Base-by-base conservation (phyloP, 64 coral and sea anemone genomes). In the Montipora capricornis region DNA sequence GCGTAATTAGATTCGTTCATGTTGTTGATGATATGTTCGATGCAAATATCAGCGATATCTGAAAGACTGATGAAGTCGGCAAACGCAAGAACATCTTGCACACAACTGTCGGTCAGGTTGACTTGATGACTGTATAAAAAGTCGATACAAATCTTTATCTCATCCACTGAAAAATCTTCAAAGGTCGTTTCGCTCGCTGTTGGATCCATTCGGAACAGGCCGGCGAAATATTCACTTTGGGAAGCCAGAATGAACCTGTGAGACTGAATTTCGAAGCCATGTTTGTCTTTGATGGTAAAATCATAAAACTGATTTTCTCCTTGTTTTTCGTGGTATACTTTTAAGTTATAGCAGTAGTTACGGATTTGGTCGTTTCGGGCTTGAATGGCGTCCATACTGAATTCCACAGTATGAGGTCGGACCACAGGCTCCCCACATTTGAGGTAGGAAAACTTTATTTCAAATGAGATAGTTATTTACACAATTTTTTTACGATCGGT, bases 171-270 rank as follows among this genome's bases (percentile, higher is more conserved):
- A n/a, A 88, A 88, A 17, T 37, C 14, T 88, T 11, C 5, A 51
- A 88, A 74, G 8, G 85, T 88, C 3, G 51, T 44, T 74, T 88
- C 47, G 10, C 17, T 74, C 5, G 85, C 59, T 55, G 19, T 88
- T 74, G 68, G 47, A 53, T 53, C 0, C 9, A 1, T 75, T 48
- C 85, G 68, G 14, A 88, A 88, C 15, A 74, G 68, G 19, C 26
- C 85, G 15, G 68, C 85, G 47, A 88, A 88, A n/a, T 74, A 88
- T 4, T 88, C 85, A 75, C 85, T 88, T 58, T 88, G 85, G 7
- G 85, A 88, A 2, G 85, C 85, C 19, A 88, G 85, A 75, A 88
- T 74, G 9, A 88, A 88, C 46, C 48, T 87, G 85, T 88, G 85
- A 53, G 85, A 88, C 51, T 47, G 47, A 20, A 88, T 47, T 75